Evolutionary conservation across 2,888 invertebrate genomes (phyloP).

Genomic region (Euclidia mi): DNA sequence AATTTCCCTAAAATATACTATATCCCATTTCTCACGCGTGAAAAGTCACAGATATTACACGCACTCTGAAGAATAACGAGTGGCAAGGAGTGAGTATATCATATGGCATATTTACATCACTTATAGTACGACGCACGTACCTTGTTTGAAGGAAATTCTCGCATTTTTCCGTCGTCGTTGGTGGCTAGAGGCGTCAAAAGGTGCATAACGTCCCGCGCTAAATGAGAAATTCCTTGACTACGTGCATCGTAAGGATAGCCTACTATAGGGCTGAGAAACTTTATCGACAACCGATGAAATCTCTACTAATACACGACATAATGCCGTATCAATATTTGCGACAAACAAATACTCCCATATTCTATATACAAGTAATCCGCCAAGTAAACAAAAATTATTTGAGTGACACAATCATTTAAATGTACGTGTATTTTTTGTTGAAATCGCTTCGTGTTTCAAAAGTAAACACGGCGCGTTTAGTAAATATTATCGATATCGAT

Average conservation of each 20-base stretch:
- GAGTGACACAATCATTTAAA: constrained; percentile 6
- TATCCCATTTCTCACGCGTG: too few relatives aligned
- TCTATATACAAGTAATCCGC: constrained; percentile 13
- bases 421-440: too few relatives aligned
- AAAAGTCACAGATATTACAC: background rate
- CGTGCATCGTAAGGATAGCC: constrained; percentile 56
- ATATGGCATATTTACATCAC: constrained; percentile 8
- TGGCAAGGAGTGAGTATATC: constrained; percentile 1
- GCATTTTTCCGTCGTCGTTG: constrained; percentile 33
- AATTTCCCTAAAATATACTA: background rate
- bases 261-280: constrained; percentile 52
- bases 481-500: constrained; percentile 44
- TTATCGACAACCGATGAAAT: constrained; percentile 27
- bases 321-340: constrained; percentile 11
- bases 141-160: constrained; percentile 35
- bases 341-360: too few relatives aligned
- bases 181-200: constrained; percentile 44
- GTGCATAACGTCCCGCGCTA: constrained; percentile 70
- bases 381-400: constrained; percentile 16
- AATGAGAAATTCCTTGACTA: constrained; percentile 82
- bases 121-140: constrained; percentile 22
- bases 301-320: background rate
- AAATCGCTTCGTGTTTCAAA: background rate
- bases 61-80: background rate
- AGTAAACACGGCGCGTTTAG: background rate